Base-by-base conservation (phyloP, 2,113 vertebrate genomes). In the Acrocephalus kingi region DNA sequence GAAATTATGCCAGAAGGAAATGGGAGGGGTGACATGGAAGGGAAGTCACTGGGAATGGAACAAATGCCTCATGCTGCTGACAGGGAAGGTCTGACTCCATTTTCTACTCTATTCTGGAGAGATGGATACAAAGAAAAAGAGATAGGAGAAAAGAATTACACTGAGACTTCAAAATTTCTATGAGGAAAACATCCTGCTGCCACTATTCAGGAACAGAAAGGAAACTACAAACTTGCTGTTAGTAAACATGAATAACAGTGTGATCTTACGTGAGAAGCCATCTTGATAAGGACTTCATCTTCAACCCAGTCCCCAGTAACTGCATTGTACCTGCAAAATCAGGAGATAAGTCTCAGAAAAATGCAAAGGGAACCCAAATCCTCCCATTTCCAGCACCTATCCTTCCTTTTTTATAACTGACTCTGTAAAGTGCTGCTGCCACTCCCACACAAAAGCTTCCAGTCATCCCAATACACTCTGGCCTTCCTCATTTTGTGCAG, bases 271-370 rank as follows among this genome's bases (percentile, higher is more conserved):
- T 99, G 98, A 45, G 98, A 93, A 2, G 98, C 98, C 99, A 99
- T 99, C 97, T 99, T 99, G 96, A 99, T 98, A 72, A 99, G 97
- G 46, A 99, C 98, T 85, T 99, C 98, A 80, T 99, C 99, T 87
- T 99, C 97, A 30, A 98, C 97, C 99, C 99, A 99, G 56, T 98
- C 97, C 16, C 98, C 98, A 23, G 98, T 99, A 96, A 99, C 97
- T 9, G 99, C 99, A 23, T 98, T 99, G 97, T 99, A 99, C 96
- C 99, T 99, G 84, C 25, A 96, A 81, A 82, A 92, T 48, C 18
- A 89, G 68, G 63, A 66, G 11, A 55, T 30, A 6, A 1, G 2
- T 37, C 23, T 64, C 72, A 85, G 46, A 72, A 73, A 54, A 81
- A 92, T 6, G 37, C 35, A 63, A 30, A 85, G 27, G 27, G 45